These are phyloP conservation scores for Microcebus tavaratra DNA, from an alignment of 2,113 vertebrate genomes.

Conservation along the genomic window DNA sequence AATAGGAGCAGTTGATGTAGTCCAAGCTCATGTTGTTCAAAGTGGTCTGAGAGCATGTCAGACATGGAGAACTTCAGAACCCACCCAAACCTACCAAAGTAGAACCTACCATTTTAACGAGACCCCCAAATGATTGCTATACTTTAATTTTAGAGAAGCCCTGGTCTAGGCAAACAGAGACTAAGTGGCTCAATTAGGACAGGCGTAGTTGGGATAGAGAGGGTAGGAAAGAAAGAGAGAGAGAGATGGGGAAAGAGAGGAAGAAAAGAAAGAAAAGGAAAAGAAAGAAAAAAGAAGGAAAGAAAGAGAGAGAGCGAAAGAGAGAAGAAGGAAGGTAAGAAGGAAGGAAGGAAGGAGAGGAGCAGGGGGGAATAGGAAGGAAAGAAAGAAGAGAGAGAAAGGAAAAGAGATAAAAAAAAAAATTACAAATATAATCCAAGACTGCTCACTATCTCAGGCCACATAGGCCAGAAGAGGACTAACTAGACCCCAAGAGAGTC, in stretches of 20 bases:
- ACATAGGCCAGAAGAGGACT: background rate
- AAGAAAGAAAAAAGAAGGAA: background rate
- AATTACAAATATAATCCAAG: background rate
- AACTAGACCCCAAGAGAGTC: fast-evolving
- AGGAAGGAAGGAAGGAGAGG: no score
- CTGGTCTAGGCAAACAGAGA: background rate
- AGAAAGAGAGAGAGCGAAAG: no score
- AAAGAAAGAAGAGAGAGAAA: background rate
- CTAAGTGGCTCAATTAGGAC: background rate
- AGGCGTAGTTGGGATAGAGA: background rate
- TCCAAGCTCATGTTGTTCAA: background rate
- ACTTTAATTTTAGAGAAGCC: background rate
- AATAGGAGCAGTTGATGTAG: background rate
- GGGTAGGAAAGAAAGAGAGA: no score
- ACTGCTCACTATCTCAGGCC: no score
- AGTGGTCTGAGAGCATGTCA: background rate
- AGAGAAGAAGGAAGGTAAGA: background rate
- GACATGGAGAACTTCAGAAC: background rate
- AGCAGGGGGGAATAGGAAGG: background rate
- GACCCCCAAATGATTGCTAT: background rate
- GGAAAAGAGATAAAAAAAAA: background rate
- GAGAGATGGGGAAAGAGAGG: no score
- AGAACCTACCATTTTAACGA: background rate
- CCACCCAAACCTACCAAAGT: background rate
- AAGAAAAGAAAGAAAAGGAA: background rate